These are phyloP conservation scores for Cynaeus angustus DNA, from an alignment of 2,888 invertebrate species.

Conservation along the genomic window DNA sequence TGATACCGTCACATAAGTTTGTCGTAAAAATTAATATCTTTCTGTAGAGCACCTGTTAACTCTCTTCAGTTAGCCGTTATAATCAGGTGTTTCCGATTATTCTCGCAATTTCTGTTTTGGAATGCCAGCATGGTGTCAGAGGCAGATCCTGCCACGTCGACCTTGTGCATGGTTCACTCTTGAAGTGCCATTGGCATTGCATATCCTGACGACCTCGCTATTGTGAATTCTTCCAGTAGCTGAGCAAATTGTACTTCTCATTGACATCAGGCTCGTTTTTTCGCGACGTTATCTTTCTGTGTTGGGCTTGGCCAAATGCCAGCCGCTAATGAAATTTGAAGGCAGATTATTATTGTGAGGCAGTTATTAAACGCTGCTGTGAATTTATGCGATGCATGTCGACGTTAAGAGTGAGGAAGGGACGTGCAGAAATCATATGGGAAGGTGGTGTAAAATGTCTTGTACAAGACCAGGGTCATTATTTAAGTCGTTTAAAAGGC, in stretches of 20 bases:
- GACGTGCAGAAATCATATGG: neutral
- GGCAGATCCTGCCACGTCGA: slow-evolving; percentile 11
- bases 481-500: too few species aligned
- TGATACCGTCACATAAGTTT: too few species aligned
- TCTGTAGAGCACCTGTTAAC: too few species aligned
- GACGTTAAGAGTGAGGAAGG: neutral
- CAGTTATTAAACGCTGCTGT: slow-evolving; percentile 16
- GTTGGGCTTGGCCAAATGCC: slow-evolving; percentile 34
- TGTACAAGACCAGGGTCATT: neutral
- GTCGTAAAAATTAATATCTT: too few species aligned
- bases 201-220: slow-evolving; percentile 40
- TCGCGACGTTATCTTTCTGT: slow-evolving; percentile 21
- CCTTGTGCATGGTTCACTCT: slow-evolving; percentile 17
- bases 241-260: slow-evolving; percentile 13
- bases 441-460: neutral
- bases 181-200: slow-evolving; percentile 32
- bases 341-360: slow-evolving; percentile 30
- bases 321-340: slow-evolving; percentile 30
- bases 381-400: slow-evolving; percentile 22
- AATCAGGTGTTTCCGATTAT: neutral
- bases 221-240: slow-evolving; percentile 18
- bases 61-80: too few species aligned
- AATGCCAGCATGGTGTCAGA: neutral
- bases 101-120: slow-evolving; percentile 4
- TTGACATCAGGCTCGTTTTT: slow-evolving; percentile 21